Percentiles rank a stretch among this genome's conserved stretches.
Conservation (phyloP, 2,888 invertebrate genomes). For the Ichneumoninae sp. region DNA sequence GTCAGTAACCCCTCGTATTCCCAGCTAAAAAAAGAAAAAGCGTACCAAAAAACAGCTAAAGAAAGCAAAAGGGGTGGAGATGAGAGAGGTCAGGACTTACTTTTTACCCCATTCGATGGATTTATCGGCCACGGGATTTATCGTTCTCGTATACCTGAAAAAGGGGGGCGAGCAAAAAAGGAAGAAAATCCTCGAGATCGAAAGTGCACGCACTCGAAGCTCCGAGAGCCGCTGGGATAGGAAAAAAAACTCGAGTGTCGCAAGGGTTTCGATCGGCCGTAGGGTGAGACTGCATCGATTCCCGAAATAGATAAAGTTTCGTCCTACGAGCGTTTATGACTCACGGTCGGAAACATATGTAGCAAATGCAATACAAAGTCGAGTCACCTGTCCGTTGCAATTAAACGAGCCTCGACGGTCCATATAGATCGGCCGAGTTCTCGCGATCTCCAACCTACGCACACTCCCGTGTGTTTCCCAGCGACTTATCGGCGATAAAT, state of each 20-base stretch:
- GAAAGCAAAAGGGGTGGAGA: conserved; percentile 34
- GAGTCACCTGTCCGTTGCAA: conserved; percentile 63
- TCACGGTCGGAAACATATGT: conserved; percentile 32
- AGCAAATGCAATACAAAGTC: background rate
- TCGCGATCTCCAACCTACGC: conserved; percentile 57
- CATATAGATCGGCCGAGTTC: conserved; percentile 55
- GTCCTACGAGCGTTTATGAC: conserved; percentile 4
- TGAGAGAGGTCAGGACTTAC: conserved; percentile 33
- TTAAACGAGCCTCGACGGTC: conserved; percentile 58
- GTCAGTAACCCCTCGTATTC: conserved; percentile 32
- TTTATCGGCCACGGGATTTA: conserved; percentile 27
- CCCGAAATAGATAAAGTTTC: conserved; percentile 5
- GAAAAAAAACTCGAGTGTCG: background rate
- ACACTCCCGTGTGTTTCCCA: conserved; percentile 22
- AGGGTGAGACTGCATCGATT: conserved; percentile 5
- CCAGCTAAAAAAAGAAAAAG: conserved; percentile 12
- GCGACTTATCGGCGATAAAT: conserved; percentile 12
- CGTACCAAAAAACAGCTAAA: background rate
- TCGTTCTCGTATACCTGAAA: conserved; percentile 6
- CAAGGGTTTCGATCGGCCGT: background rate
- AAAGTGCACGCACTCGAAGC: conserved; percentile 10
- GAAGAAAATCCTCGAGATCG: background rate
- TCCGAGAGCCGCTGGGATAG: background rate
- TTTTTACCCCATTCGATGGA: conserved; percentile 58
- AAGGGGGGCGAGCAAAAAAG: background rate